Percentiles rank a stretch among this genome's conserved stretches.
phyloP scores from a whole-genome alignment of 2,797 vertebrate species.

The Cuniculus paca region DNA sequence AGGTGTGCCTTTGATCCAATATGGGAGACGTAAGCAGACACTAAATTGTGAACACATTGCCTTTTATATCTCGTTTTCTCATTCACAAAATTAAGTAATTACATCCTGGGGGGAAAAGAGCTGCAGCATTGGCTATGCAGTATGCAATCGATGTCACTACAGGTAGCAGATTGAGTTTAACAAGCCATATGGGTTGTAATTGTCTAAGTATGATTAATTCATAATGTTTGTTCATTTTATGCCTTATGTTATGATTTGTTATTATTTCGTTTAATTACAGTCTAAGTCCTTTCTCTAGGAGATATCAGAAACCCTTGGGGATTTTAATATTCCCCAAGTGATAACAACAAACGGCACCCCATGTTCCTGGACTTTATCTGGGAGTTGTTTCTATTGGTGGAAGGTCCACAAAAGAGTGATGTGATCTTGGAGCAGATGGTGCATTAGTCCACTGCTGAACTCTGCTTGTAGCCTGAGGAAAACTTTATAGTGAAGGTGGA shows the following conservation, averaged over 20 bases:
- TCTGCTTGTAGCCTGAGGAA: slow-evolving; percentile 92
- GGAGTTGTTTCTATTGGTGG: slow-evolving; percentile 91
- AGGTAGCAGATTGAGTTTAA: slow-evolving; percentile 98
- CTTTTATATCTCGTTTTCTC: slow-evolving; percentile 86
- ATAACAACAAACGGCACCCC: slow-evolving; percentile 91
- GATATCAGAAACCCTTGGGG: slow-evolving; percentile 92
- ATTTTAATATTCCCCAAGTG: slow-evolving; percentile 94
- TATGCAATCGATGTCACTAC: slow-evolving; percentile 86
- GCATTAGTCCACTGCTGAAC: slow-evolving; percentile 89
- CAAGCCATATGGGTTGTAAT: slow-evolving; percentile 99
- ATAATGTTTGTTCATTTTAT: slow-evolving; percentile 98
- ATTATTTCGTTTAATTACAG: slow-evolving; percentile 92
- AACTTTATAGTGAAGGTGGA: slow-evolving; percentile 95
- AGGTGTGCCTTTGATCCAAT: slow-evolving; percentile 75
- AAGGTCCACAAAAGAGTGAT: slow-evolving; percentile 91
- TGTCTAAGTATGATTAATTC: slow-evolving; percentile 95
- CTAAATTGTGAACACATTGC: slow-evolving; percentile 76
- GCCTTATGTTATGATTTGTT: slow-evolving; percentile 97
- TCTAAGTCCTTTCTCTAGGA: slow-evolving; percentile 88
- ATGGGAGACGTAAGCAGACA: slow-evolving; percentile 71
- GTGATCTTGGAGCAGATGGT: slow-evolving; percentile 92
- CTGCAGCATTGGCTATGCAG: slow-evolving; percentile 64
- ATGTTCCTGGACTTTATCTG: slow-evolving; percentile 92
- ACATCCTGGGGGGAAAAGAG: slow-evolving; percentile 77
- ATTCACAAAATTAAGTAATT: slow-evolving; percentile 88